Conservation (phyloP, 2,797 vertebrate species). For the Steatocranus sp. region DNA sequence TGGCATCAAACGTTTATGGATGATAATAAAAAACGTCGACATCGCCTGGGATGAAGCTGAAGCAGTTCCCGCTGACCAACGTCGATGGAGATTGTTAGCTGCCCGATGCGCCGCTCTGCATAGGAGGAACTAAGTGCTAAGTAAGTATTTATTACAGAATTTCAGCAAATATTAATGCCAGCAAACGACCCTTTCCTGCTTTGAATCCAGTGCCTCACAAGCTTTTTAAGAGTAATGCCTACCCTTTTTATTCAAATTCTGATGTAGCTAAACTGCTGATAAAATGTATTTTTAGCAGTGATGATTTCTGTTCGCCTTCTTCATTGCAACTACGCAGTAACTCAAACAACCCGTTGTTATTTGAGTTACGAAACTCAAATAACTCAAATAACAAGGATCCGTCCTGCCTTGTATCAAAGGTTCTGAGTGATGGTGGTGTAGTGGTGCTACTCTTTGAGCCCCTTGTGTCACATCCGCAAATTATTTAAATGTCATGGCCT, state of each 20-base stretch:
- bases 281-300: not conserved
- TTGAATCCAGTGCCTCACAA: not conserved
- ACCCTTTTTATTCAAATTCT: not conserved
- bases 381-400: no score
- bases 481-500: not conserved
- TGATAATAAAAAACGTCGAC: not conserved
- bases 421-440: not conserved
- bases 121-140: not conserved
- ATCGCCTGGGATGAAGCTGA: not conserved
- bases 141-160: not conserved
- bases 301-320: not conserved
- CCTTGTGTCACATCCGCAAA: not conserved
- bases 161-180: not conserved
- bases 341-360: not conserved
- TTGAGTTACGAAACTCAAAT: no score
- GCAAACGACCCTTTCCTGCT: not conserved
- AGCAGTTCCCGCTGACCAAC: fast-evolving
- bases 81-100: fast-evolving
- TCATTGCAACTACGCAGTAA: not conserved
- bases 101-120: fast-evolving
- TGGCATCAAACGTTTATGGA: not conserved
- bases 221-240: not conserved
- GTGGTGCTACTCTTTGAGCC: not conserved
- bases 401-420: not conserved
- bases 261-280: not conserved